Evolutionary conservation across 2,113 vertebrate species (phyloP).

Genomic region (Chelonoidis abingdonii): DNA sequence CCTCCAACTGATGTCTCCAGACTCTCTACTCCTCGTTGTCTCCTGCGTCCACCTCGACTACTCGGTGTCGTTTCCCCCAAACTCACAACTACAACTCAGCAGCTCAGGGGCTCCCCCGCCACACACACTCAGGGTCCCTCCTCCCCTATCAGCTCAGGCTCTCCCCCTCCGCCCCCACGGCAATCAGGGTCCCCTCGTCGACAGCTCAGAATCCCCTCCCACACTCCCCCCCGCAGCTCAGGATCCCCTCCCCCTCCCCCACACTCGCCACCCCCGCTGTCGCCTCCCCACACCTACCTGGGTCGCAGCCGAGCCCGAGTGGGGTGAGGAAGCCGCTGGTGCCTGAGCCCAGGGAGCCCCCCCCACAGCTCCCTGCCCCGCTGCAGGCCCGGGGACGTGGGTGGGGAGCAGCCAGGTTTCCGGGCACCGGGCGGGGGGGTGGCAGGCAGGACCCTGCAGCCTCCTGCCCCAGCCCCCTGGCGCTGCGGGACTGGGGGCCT

Average conservation of each 20-base stretch:
- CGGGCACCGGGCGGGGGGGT: neutral
- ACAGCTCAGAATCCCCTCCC: neutral
- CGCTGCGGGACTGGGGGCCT: neutral
- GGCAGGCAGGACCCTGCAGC: neutral
- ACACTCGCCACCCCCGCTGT: neutral
- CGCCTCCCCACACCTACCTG: neutral
- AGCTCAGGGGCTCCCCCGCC: neutral
- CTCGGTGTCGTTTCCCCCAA: fast-evolving
- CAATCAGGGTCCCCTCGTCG: neutral
- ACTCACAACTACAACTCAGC: neutral
- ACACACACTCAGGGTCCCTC: neutral
- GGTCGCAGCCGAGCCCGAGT: neutral
- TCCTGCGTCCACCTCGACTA: neutral
- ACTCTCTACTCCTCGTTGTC: neutral
- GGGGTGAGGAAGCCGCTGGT: neutral
- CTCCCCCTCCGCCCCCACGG: too few species aligned
- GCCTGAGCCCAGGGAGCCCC: neutral
- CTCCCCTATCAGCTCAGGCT: neutral
- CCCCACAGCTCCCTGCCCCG: neutral
- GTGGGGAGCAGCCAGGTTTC: conserved; percentile 5
- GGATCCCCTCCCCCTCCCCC: too few species aligned
- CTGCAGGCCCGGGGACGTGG: neutral
- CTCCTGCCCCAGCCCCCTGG: neutral
- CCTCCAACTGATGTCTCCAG: neutral
- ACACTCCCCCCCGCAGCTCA: neutral